A percentile compares a stretch with the other conserved stretches of the same genome.
These are phyloP conservation scores for Sycophila texana DNA, from an alignment of 2,888 invertebrate genomes.

Conservation along the genomic window DNA sequence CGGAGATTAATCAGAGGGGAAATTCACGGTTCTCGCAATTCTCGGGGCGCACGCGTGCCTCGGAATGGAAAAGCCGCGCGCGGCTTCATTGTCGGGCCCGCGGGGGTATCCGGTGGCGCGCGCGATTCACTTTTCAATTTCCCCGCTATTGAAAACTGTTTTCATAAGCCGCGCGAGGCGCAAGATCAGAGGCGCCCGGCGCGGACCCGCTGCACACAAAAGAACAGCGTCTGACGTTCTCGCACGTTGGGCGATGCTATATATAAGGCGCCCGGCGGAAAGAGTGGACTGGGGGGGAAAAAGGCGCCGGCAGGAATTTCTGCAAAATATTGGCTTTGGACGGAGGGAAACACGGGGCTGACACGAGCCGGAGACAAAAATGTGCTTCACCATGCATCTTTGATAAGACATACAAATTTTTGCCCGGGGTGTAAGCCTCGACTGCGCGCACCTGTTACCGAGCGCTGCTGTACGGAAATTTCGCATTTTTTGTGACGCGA, in stretches of 20 bases:
- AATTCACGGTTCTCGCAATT: constrained; percentile 47
- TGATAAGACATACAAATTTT: constrained; percentile 5
- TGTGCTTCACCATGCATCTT: background rate
- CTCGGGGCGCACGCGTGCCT: background rate
- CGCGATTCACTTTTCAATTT: constrained; percentile 46
- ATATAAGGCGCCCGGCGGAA: background rate
- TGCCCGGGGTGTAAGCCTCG: background rate
- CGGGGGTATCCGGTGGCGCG: constrained; percentile 2
- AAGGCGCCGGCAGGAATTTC: background rate
- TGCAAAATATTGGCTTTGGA: constrained; percentile 26
- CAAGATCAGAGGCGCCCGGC: constrained; percentile 23
- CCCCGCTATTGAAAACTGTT: constrained; percentile 37
- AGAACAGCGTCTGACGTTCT: constrained; percentile 26
- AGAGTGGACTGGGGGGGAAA: background rate
- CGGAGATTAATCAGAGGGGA: constrained; percentile 53
- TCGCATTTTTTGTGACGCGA: too few species aligned
- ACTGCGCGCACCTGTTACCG: too few species aligned
- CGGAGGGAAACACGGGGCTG: background rate
- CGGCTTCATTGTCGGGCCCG: constrained; percentile 21
- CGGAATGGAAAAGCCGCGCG: constrained; percentile 26
- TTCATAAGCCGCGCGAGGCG: constrained; percentile 17
- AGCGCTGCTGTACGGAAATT: too few species aligned
- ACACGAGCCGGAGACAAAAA: background rate
- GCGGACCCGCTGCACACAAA: too few species aligned
- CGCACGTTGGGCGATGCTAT: background rate